Conservation (phyloP, 2,797 vertebrate species). For the Lateolabrax maculatus region DNA sequence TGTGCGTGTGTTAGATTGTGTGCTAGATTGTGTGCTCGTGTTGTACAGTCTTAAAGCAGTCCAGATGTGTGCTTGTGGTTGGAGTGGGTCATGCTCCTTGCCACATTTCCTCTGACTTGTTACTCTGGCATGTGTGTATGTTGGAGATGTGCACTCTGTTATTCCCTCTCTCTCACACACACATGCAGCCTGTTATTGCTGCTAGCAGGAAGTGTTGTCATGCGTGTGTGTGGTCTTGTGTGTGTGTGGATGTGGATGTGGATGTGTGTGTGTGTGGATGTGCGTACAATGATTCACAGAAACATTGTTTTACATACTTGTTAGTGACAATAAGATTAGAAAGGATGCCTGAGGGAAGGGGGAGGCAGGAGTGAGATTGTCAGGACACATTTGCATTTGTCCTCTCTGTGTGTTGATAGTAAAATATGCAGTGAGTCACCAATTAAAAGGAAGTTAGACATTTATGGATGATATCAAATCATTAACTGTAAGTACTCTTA, state of each 20-base stretch:
- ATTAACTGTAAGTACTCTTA: neutral
- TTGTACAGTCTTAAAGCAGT: constrained; percentile 43
- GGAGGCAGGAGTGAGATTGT: neutral
- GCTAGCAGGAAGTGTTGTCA: constrained; percentile 29
- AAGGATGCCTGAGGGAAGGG: neutral
- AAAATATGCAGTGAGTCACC: constrained; percentile 1
- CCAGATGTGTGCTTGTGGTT: constrained; percentile 68
- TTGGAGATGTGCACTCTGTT: constrained; percentile 33
- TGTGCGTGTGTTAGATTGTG: constrained; percentile 38
- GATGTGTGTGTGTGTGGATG: neutral
- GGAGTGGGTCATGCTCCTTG: constrained; percentile 26
- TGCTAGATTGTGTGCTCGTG: neutral
- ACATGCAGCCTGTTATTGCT: constrained; percentile 18
- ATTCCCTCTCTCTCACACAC: neutral
- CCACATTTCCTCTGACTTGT: constrained; percentile 71
- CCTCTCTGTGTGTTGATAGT: neutral
- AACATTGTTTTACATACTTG: neutral
- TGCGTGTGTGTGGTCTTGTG: constrained; percentile 9
- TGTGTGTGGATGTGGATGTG: too few relatives aligned
- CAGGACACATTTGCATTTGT: neutral
- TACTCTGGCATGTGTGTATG: constrained; percentile 62
- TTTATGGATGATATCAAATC: neutral
- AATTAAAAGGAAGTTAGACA: neutral
- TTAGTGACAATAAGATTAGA: neutral
- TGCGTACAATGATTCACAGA: constrained; percentile 5